Evolutionary conservation across 2,888 invertebrate genomes (phyloP), one percentile per base, ranked within the genome.

Genomic region (Maniola hyperantus): DNA sequence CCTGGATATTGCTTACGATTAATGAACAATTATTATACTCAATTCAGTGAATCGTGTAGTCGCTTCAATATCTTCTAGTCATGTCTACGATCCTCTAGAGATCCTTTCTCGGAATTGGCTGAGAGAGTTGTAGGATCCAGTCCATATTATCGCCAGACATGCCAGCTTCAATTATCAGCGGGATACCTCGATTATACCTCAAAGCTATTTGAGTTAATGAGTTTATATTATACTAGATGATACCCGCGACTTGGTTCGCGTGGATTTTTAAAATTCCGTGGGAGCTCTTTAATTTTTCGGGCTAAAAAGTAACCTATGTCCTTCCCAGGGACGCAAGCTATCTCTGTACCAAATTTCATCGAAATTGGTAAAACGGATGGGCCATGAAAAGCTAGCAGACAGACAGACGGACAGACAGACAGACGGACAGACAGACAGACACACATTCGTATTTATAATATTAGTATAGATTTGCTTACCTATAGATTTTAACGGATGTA

Each of bases 61-160:
- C 53, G 46, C 51, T 67, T 54, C 15, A 54, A 62, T 58, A 63
- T 34, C 57, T 42, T 11, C 54, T 63, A 67, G 58, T 59, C 58
- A 33, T 58, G 51, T 48, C 34, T 61, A 62, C 67, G 65, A 62
- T 70, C 51, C 70, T 54, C 67, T n/a, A 33, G 67, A 53, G 70
- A 65, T 54, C 50, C 61, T 44, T 58, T 44, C 65, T 59, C 60
- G 48, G 48, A 57, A 65, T 48, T 55, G 60, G 51, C 48, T 11
- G 20, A 20, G 42, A 20, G 70, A 59, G 57, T 64, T 60, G 66
- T 57, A 50, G 59, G 63, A 67, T 44, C 46, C 50, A 68, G 59
- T 68, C 60, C n/a, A 60, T 65, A 68, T 66, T 68, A 65, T 63
- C 55, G 64, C 51, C 44, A 53, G 57, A 61, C 59, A 63, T 42